Conservation (phyloP, 2,113 vertebrate genomes). For the Catharus bicknelli region DNA sequence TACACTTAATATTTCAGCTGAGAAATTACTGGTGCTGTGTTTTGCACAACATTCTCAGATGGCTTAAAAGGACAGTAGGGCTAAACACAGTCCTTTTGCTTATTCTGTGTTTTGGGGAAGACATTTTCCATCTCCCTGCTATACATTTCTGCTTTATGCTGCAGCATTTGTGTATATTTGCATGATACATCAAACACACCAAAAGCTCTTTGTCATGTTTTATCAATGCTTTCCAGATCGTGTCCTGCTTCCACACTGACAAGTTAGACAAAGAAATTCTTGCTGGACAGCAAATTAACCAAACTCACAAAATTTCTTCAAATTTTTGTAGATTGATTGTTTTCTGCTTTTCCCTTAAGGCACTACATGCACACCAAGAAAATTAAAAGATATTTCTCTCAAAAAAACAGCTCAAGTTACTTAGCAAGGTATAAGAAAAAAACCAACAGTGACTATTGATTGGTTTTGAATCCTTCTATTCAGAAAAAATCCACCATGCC, state of each 20-base stretch:
- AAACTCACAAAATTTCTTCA: background rate
- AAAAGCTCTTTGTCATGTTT: constrained; percentile 28
- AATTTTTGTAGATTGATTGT: background rate
- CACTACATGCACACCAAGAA: background rate
- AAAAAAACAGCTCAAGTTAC: background rate
- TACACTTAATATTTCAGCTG: background rate
- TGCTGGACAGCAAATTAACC: background rate
- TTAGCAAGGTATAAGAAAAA: background rate
- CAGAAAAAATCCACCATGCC: background rate
- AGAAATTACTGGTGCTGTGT: background rate
- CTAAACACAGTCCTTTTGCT: background rate
- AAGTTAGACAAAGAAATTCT: background rate
- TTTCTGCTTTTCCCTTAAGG: background rate
- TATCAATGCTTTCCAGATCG: constrained; percentile 14
- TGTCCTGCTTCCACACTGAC: background rate
- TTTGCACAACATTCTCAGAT: background rate
- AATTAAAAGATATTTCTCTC: background rate
- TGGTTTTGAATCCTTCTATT: background rate
- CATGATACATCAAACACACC: constrained; percentile 9
- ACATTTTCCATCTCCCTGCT: background rate
- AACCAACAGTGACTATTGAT: background rate
- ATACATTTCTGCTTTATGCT: background rate
- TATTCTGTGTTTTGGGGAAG: background rate
- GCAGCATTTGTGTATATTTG: background rate
- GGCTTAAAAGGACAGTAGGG: background rate